Evolutionary conservation across 1,140 invertebrate genomes (phyloP).

Genomic region (Cryptotermes secundus): DNA sequence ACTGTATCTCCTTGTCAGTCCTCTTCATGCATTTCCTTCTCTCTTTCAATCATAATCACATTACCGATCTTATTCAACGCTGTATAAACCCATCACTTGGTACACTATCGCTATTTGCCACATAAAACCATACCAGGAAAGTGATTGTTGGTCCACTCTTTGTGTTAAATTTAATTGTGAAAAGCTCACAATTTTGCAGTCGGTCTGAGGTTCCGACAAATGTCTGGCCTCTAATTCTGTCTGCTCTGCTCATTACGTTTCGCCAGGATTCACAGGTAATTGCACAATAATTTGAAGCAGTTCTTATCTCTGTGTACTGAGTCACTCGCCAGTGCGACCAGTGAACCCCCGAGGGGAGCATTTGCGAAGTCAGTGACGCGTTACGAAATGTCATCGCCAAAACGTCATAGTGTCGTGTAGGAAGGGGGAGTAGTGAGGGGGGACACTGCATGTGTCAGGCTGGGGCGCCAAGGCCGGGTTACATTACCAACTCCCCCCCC

Average conservation of each 20-base stretch:
- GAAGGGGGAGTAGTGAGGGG: background rate
- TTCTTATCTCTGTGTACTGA: background rate
- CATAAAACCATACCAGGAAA: too few species aligned
- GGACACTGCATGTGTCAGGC: background rate
- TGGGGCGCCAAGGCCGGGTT: background rate
- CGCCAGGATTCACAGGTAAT: background rate
- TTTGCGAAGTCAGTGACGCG: conserved; percentile 1
- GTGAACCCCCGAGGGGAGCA: background rate
- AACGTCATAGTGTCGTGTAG: background rate
- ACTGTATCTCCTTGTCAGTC: too few species aligned
- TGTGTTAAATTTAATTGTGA: background rate
- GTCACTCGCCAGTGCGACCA: background rate
- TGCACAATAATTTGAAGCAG: background rate
- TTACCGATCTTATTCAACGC: too few species aligned
- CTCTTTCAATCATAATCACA: too few species aligned
- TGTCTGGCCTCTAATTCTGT: background rate
- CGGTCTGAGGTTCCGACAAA: background rate
- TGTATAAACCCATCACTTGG: too few species aligned
- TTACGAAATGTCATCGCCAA: background rate
- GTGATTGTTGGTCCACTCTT: background rate
- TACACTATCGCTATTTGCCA: too few species aligned
- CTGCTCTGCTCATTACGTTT: background rate
- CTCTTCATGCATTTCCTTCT: too few species aligned
- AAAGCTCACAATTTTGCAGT: background rate
- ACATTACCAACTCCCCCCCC: background rate